Percentiles rank a stretch among this genome's conserved stretches.
phyloP scores from a whole-genome alignment of 1,140 invertebrate genomes.

The Sinonovacula constricta region DNA sequence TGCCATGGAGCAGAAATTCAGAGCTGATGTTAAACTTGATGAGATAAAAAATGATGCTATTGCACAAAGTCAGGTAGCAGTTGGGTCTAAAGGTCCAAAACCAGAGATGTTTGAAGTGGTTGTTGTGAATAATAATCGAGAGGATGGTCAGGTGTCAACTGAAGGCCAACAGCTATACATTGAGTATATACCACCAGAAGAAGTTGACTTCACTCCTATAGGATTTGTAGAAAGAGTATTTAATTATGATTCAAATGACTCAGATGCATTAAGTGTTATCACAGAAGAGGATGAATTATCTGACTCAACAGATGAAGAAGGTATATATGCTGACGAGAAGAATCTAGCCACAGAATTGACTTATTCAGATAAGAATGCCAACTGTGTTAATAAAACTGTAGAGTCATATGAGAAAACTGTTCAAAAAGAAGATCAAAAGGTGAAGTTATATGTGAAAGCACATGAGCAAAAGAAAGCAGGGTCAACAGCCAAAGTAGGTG shows the following conservation, averaged over 20 bases:
- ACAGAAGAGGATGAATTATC: conserved; percentile 19
- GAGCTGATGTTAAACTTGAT: neutral
- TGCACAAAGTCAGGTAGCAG: no score
- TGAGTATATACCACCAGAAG: no score
- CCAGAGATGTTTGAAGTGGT: no score
- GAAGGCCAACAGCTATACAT: no score
- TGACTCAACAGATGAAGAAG: conserved; percentile 34
- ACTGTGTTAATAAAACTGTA: neutral
- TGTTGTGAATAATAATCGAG: no score
- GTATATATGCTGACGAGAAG: conserved; percentile 12
- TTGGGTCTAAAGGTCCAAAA: no score
- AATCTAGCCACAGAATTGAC: neutral
- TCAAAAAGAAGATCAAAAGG: no score
- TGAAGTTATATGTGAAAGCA: neutral
- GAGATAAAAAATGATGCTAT: neutral
- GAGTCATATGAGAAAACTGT: no score
- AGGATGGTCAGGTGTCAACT: no score
- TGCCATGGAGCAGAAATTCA: conserved; percentile 11
- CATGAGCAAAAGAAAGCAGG: neutral
- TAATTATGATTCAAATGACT: no score
- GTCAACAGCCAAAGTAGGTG: neutral
- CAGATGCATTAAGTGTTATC: conserved; percentile 45
- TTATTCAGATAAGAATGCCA: neutral
- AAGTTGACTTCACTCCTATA: no score
- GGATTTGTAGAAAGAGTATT: no score